Percentiles rank a stretch among this genome's conserved stretches.
Conservation (phyloP, 2,113 vertebrate species). For the Oenanthe oenanthe region DNA sequence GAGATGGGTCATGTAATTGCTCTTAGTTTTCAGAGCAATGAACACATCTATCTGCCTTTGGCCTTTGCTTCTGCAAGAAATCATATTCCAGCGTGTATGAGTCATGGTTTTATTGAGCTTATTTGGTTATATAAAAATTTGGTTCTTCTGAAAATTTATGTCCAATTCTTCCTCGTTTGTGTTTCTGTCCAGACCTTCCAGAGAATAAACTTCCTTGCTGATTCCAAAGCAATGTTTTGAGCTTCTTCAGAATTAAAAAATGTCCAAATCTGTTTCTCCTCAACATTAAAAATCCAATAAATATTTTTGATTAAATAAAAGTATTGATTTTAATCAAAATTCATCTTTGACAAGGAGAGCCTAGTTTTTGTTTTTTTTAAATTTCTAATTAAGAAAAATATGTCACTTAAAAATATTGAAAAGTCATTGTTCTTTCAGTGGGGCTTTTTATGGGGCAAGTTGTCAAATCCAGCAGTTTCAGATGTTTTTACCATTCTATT, state of each 20-base stretch:
- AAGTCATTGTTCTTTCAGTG: neutral
- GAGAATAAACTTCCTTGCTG: neutral
- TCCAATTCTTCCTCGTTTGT: neutral
- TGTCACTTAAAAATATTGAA: fast-evolving
- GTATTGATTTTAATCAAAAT: neutral
- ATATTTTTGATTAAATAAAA: neutral
- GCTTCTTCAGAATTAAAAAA: neutral
- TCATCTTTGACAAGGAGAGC: neutral
- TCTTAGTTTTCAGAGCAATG: neutral
- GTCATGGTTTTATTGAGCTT: neutral
- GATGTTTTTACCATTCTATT: neutral
- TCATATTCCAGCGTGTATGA: neutral
- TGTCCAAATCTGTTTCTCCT: neutral
- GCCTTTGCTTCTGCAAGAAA: neutral
- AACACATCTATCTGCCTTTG: neutral
- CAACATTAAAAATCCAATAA: neutral
- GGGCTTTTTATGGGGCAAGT: neutral
- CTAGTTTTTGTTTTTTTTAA: too few species aligned
- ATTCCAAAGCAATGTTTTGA: neutral
- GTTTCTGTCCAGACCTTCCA: neutral
- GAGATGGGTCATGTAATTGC: neutral
- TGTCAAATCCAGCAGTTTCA: neutral
- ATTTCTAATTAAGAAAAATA: neutral
- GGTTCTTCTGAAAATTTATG: neutral
- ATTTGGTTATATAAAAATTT: too few species aligned